These are phyloP conservation scores for Trichonephila clavipes DNA, from an alignment of 1,140 invertebrate genomes.

Conservation along the genomic window DNA sequence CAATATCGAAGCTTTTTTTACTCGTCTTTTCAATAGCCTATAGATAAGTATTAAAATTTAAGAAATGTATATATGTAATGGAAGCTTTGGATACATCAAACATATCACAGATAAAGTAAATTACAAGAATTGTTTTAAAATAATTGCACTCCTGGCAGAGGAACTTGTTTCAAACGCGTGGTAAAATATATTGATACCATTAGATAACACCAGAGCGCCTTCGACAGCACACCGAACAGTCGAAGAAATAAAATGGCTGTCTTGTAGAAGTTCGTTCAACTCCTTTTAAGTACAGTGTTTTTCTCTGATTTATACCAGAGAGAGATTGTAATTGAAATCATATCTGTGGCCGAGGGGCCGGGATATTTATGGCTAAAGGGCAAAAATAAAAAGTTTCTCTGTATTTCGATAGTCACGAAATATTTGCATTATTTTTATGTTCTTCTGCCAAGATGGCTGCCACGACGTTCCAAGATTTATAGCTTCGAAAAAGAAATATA, in stretches of 20 bases:
- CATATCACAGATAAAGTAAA: neutral
- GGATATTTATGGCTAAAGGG: constrained; percentile 52
- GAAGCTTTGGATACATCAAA: neutral
- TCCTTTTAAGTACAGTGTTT: constrained; percentile 69
- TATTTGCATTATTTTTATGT: constrained; percentile 72
- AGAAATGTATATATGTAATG: neutral
- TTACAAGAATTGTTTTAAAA: neutral
- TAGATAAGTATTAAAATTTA: constrained; percentile 4
- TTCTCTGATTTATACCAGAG: constrained; percentile 63
- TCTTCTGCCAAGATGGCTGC: constrained; percentile 49
- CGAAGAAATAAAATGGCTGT: constrained; percentile 61
- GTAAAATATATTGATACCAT: neutral
- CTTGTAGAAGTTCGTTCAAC: constrained; percentile 65
- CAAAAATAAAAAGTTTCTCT: constrained; percentile 62
- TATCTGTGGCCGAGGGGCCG: constrained; percentile 50
- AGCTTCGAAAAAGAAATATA: constrained; percentile 24
- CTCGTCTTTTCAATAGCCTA: neutral
- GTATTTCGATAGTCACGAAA: constrained; percentile 70
- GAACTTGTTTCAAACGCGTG: neutral
- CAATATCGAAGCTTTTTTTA: neutral
- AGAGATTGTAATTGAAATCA: constrained; percentile 69
- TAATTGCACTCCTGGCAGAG: neutral
- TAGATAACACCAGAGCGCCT: constrained; percentile 7
- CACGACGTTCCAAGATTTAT: constrained; percentile 59
- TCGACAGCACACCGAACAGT: neutral